Base-by-base conservation (phyloP, 2,797 vertebrate species). In the Anomalospiza imberbis region DNA sequence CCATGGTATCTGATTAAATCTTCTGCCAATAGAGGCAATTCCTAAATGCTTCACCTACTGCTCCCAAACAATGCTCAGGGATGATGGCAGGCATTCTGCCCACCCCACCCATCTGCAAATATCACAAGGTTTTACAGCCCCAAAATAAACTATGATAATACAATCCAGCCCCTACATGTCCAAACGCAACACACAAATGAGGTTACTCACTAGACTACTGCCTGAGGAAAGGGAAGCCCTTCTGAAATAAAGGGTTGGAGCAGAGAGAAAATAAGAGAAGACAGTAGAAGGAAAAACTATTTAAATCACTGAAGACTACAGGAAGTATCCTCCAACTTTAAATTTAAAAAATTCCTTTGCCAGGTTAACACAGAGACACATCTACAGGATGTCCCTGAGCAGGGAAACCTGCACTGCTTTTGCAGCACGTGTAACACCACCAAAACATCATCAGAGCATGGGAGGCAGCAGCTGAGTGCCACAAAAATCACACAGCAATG, bases 221-320 rank as follows among this genome's bases (percentile, higher is more conserved):
- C 89, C 85, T 73, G 18, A 85, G 70, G 94, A 90, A 85, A 93
- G 76, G 82, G 44, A 92, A 96, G 90, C 88, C 92, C 86, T 95
- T 91, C 77, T 94, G 77, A 93, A 79, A 86, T 6, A 74, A 53
- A 85, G 44, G 26, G 34, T 1, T 84, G 82, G 40, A 85, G 44
- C 57, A 81, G 22, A 78, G 38, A 80, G 40, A 82, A 85, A 60
- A 60, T 31, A 60, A 70, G 42, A 91, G 54, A 48, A 80, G 76
- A 58, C 68, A 80, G 71, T 79, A 88, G 36, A 88, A 91, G 40
- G 44, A 70, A 88, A 74, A 93, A 17, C 13, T 45, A 7, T 78
- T 93, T 72, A 68, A 55, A 88, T 78, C 68, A 42, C 6, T 50
- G 31, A 42, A 68, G 32, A 84, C 3, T 55, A 72, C n/a, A 95